Conservation (phyloP, 2,797 vertebrate genomes). For the Esox lucius region DNA sequence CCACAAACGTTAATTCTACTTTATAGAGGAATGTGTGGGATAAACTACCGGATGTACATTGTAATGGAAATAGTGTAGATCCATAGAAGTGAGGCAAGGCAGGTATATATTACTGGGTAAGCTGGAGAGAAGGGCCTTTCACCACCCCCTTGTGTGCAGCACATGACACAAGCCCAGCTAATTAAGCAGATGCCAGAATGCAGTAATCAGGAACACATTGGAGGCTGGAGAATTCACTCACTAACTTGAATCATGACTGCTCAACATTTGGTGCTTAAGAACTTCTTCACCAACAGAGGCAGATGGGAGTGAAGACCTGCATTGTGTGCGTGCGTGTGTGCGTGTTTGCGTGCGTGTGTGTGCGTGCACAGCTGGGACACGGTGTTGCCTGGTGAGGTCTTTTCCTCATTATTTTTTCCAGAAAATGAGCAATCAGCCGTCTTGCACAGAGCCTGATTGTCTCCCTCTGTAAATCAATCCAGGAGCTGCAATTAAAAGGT, state of each 20-base stretch:
- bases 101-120: constrained; percentile 61
- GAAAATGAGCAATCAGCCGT: constrained; percentile 81
- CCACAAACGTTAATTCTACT: background rate
- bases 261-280: constrained; percentile 75
- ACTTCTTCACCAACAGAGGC: constrained; percentile 67
- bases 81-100: constrained; percentile 55
- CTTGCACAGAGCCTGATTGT: constrained; percentile 76
- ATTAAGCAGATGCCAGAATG: constrained; percentile 79
- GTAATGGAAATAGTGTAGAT: background rate
- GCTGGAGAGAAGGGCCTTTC: constrained; percentile 74
- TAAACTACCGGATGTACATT: background rate
- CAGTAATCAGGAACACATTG: constrained; percentile 73
- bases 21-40: background rate
- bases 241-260: constrained; percentile 73
- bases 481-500: constrained; percentile 82
- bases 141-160: constrained; percentile 72
- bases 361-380: constrained; percentile 54
- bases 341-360: constrained; percentile 29
- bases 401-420: constrained; percentile 76
- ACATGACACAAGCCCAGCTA: constrained; percentile 77
- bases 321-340: constrained; percentile 47
- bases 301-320: constrained; percentile 68
- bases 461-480: constrained; percentile 81
- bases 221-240: constrained; percentile 69
- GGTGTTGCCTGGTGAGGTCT: constrained; percentile 67